Base-by-base conservation (phyloP, 2,888 invertebrate species). In the Conops quadrifasciatus region DNA sequence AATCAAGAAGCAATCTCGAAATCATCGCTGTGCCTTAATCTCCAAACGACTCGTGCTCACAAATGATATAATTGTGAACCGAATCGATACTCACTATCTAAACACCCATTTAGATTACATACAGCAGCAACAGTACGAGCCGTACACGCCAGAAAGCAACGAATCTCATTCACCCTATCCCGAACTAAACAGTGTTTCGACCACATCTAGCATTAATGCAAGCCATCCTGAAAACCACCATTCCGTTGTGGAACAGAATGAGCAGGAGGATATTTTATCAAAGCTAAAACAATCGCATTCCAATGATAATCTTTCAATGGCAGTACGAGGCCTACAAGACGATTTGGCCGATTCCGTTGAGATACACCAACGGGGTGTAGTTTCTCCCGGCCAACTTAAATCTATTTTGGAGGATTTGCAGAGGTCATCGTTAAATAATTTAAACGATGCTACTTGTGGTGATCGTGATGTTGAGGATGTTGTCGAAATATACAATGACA, bases 141-240 rank as follows among this genome's bases (percentile, higher is more conserved):
- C 94, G 0, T 94, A 94, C 78, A 94, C 94, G 0, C 94, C 94
- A n/a, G 94, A 94, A 80, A 93, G 93, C 83, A 88, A 90, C 75
- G 93, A 93, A 79, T 93, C 93, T 26, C 92, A 90, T 78, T 91
- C 92, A 59, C 93, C 93, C 0, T 88, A 88, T 73, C 87, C 89
- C 0, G 90, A 87, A 64, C 62, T 83, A 0, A 83, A 75, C 28
- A 78, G 77, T 71, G 77, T 74, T 26, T 77, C 75, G 47, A 77
- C 76, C 58, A 78, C 76, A 56, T 80, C 80, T 58, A 82, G 77
- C 72, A 78, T 78, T 68, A 79, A 78, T 74, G 77, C 74, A 70
- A 80, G 78, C 78, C 75, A 76, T 73, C 64, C 71, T 67, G 59
- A n/a, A 21, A 67, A 24, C 4, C 56, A 71, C 67, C 21, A 60